These are phyloP conservation scores for Microtus ochrogaster DNA, from an alignment of 2,113 vertebrate genomes.

Conservation along the genomic window DNA sequence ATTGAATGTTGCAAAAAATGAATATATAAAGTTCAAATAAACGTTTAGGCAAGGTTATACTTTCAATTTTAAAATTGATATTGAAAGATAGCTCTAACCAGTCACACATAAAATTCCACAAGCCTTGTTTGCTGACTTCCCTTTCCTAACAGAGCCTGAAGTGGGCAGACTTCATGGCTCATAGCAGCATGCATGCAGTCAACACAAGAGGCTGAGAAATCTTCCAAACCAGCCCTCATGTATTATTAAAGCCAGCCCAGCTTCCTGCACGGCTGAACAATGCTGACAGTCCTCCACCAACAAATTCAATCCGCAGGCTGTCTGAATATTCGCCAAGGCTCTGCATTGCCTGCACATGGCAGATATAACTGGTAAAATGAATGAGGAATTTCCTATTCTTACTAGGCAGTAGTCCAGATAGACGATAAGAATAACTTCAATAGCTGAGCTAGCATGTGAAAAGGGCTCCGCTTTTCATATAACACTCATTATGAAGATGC, in stretches of 20 bases:
- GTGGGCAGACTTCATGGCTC: neutral
- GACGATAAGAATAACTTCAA: conserved; percentile 74
- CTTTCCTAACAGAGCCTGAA: neutral
- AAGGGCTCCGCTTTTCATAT: conserved; percentile 64
- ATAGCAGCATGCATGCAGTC: neutral
- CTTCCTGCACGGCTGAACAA: conserved; percentile 65
- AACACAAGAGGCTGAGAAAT: conserved; percentile 41
- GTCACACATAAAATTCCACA: neutral
- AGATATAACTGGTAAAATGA: conserved; percentile 80
- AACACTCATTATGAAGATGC: conserved; percentile 76
- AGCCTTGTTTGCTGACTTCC: neutral
- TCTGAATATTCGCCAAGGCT: conserved; percentile 68
- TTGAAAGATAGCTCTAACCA: neutral
- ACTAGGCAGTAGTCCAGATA: conserved; percentile 74
- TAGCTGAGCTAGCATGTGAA: conserved; percentile 64
- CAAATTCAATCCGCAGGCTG: conserved; percentile 37
- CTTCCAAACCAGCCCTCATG: conserved; percentile 46
- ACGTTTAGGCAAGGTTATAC: neutral
- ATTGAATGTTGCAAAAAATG: neutral
- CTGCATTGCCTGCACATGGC: conserved; percentile 63
- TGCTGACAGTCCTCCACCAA: conserved; percentile 47
- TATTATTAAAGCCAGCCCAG: conserved; percentile 67
- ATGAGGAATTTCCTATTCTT: conserved; percentile 77
- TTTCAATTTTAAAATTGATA: neutral
- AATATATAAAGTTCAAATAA: conserved; percentile 16